Evolutionary conservation across 2,797 vertebrate genomes (phyloP).

Genomic region (Platalea minor): DNA sequence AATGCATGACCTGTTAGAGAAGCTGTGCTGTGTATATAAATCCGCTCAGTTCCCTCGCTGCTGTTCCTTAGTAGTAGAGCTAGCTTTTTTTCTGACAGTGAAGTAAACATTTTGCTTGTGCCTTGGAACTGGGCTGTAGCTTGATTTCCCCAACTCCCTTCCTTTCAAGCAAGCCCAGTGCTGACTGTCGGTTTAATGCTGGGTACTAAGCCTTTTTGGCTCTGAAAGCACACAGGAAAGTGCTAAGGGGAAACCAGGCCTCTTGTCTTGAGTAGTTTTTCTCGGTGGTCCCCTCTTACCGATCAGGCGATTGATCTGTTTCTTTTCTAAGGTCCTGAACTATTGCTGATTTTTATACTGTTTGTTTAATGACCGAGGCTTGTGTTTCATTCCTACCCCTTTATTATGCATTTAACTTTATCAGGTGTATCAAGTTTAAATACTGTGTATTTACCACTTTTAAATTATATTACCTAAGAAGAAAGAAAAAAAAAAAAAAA

Average conservation of each 20-base stretch:
- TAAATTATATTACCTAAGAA: conserved; percentile 68
- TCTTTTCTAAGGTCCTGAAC: conserved; percentile 46
- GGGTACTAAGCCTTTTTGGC: conserved; percentile 37
- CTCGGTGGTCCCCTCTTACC: conserved; percentile 15
- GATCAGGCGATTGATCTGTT: conserved; percentile 28
- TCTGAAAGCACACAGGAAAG: conserved; percentile 56
- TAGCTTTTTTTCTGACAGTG: conserved; percentile 12
- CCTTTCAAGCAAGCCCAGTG: conserved; percentile 46
- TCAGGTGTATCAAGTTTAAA: conserved; percentile 80
- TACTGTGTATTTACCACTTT: conserved; percentile 82
- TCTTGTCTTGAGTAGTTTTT: neutral
- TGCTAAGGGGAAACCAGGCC: conserved; percentile 51
- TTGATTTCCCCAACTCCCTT: conserved; percentile 36
- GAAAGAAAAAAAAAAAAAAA: neutral
- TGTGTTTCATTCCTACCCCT: conserved; percentile 66
- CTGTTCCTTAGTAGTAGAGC: conserved; percentile 17
- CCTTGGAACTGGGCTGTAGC: conserved; percentile 61
- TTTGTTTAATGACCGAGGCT: conserved; percentile 64
- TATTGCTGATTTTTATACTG: conserved; percentile 68
- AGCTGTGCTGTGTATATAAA: conserved; percentile 25
- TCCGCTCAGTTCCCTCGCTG: conserved; percentile 29
- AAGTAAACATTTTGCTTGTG: conserved; percentile 61
- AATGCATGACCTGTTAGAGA: conserved; percentile 61
- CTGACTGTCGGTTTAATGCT: conserved; percentile 12
- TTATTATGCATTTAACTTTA: conserved; percentile 80